phyloP scores from a whole-genome alignment of 2,888 invertebrate species.

The Pristionchus arcanus region DNA sequence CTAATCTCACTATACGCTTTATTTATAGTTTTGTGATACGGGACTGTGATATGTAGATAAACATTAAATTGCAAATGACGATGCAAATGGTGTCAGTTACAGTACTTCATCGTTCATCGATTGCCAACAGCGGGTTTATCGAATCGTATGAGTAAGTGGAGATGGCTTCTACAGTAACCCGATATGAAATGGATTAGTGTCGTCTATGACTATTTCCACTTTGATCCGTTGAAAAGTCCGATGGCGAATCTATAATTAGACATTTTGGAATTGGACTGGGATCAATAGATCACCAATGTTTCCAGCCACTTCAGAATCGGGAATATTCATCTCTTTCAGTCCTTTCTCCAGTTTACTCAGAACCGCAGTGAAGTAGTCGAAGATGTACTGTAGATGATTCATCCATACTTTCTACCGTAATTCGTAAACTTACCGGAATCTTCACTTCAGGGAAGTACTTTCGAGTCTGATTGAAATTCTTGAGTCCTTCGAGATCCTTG shows the following conservation, averaged over 20 bases:
- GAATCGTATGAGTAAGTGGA: slow-evolving; percentile 26
- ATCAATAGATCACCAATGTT: background rate
- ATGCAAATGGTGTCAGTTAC: background rate
- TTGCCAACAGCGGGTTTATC: slow-evolving; percentile 46
- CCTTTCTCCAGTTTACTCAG: background rate
- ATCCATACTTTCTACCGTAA: background rate
- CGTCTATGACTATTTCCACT: slow-evolving; percentile 29
- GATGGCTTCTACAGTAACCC: slow-evolving; percentile 17
- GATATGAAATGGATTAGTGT: background rate
- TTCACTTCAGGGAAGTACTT: slow-evolving; percentile 38
- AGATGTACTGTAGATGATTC: background rate
- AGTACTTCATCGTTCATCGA: slow-evolving; percentile 41
- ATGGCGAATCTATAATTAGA: background rate
- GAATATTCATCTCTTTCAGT: slow-evolving; percentile 12
- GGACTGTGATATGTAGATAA: slow-evolving; percentile 36
- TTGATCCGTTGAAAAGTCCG: background rate
- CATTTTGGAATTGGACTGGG: background rate
- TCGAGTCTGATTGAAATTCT: slow-evolving; percentile 26
- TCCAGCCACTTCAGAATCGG: slow-evolving; percentile 29
- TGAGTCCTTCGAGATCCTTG: background rate
- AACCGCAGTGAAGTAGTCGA: slow-evolving; percentile 1
- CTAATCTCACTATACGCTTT: background rate
- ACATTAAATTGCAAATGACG: background rate
- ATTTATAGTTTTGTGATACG: slow-evolving; percentile 15
- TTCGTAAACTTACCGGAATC: background rate